Conservation (phyloP, 2,888 invertebrate genomes). For the Drepana falcataria region DNA sequence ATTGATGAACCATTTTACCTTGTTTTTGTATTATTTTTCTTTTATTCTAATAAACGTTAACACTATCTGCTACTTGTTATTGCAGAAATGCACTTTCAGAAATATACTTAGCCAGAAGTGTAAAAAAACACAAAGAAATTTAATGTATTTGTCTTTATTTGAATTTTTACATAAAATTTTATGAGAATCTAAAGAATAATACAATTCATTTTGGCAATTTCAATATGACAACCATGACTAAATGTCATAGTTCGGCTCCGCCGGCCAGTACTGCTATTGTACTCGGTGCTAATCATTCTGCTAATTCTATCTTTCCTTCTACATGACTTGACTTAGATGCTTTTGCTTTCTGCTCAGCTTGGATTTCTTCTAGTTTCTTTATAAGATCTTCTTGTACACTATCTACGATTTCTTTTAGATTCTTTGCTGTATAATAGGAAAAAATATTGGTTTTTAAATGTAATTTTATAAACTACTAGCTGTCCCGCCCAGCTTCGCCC, state of each 20-base stretch:
- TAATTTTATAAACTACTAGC: no score
- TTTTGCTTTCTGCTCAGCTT: conserved; percentile 40
- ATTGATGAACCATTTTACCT: no score
- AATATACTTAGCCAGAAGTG: not conserved
- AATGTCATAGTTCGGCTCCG: conserved; percentile 5
- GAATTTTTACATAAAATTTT: conserved; percentile 20
- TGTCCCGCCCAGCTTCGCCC: no score
- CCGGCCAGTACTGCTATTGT: conserved; percentile 2
- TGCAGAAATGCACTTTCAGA: not conserved
- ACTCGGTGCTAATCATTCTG: not conserved
- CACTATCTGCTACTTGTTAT: no score
- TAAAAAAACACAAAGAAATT: conserved; percentile 18
- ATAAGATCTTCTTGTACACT: conserved; percentile 68
- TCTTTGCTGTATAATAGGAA: conserved; percentile 45
- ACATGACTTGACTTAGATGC: conserved; percentile 16
- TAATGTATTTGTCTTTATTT: conserved; percentile 15
- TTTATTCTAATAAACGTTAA: no score
- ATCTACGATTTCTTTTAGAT: conserved; percentile 67
- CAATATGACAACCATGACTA: conserved; percentile 15
- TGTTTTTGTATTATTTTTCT: no score
- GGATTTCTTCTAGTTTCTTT: conserved; percentile 59
- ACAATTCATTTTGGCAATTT: conserved; percentile 21
- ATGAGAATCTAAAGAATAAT: conserved; percentile 9
- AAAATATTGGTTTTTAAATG: no score
- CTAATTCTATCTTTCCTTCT: conserved; percentile 8